Evolutionary conservation across 1,140 invertebrate genomes (phyloP).

Genomic region (Lordiphosa mommai): DNA sequence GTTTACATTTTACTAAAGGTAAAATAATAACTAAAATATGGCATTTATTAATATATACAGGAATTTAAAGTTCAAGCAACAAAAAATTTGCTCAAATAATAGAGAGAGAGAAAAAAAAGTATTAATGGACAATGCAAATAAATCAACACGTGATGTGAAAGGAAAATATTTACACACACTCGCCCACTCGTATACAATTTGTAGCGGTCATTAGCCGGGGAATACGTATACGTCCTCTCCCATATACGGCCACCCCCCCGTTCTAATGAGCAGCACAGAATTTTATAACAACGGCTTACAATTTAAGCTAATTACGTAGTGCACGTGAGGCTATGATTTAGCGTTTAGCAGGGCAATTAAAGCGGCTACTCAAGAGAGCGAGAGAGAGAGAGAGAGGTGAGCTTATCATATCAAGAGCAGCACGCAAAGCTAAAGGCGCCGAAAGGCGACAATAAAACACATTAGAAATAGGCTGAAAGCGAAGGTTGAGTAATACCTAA

Average conservation of each 20-base stretch:
- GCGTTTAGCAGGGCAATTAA: conserved; percentile 72
- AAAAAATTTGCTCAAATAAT: too few relatives aligned
- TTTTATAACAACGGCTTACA: conserved; percentile 63
- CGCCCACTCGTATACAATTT: too few relatives aligned
- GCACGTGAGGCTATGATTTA: conserved; percentile 74
- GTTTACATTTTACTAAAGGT: too few relatives aligned
- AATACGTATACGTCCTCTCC: too few relatives aligned
- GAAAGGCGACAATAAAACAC: conserved; percentile 50
- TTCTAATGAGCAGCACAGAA: conserved; percentile 35
- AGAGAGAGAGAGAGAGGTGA: neutral
- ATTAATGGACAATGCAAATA: too few relatives aligned
- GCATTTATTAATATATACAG: too few relatives aligned
- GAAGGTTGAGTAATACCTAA: conserved; percentile 18
- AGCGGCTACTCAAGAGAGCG: conserved; percentile 19
- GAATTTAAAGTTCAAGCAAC: too few relatives aligned
- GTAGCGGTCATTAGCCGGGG: neutral
- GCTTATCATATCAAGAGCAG: conserved; percentile 66
- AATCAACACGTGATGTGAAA: too few relatives aligned
- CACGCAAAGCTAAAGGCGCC: conserved; percentile 44
- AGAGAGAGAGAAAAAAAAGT: too few relatives aligned
- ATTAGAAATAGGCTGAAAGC: conserved; percentile 16
- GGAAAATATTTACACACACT: too few relatives aligned
- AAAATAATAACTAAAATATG: too few relatives aligned
- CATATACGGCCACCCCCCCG: too few relatives aligned
- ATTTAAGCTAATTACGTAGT: conserved; percentile 75